Evolutionary conservation across 2,888 invertebrate species (phyloP), one percentile per base, ranked within the genome.

Genomic region (Drosophila setosimentum): DNA sequence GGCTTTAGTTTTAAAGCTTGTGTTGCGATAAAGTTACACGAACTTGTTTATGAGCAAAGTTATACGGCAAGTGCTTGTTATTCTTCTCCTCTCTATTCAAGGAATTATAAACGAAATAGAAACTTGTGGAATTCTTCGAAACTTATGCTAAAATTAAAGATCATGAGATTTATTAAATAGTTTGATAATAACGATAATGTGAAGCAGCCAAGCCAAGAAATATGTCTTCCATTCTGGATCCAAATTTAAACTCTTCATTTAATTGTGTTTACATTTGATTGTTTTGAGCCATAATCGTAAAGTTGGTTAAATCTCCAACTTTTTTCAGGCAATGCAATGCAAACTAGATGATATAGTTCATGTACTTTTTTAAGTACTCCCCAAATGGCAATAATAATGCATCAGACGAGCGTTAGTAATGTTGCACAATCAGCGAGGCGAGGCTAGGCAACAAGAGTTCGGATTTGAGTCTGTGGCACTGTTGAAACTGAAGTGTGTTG

Each of bases 391-490:
- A 53, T 35, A 59, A 75, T 74, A 80, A 75, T 72, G 75, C 68
- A 64, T n/a, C 71, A 65, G 76, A 72, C 76, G 35, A 59, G 67
- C 73, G 68, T 51, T 50, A 42, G 50, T 68, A 76, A 80, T 80
- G 82, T 72, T 73, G 78, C 78, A 76, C 83, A 82, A 80, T 73
- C 80, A 78, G 66, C 54, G 65, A 55, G 78, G 57, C 70, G 62
- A 76, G 55, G 45, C 24, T 8, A 5, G 54, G 60, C 78, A 78
- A 59, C 68, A 70, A 54, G 68, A 50, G 40, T 37, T 29, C 50
- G 53, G 37, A 48, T 35, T 55, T 24, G 40, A 64, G 58, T 60
- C 13, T 42, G 35, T 30, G 49, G 40, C 18, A 57, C 45, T n/a
- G 32, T 45, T 37, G 48, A 45, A 50, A 49, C 54, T 59, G 59